Evolutionary conservation across 2,797 vertebrate genomes (phyloP).

Genomic region (Masticophis lateralis): DNA sequence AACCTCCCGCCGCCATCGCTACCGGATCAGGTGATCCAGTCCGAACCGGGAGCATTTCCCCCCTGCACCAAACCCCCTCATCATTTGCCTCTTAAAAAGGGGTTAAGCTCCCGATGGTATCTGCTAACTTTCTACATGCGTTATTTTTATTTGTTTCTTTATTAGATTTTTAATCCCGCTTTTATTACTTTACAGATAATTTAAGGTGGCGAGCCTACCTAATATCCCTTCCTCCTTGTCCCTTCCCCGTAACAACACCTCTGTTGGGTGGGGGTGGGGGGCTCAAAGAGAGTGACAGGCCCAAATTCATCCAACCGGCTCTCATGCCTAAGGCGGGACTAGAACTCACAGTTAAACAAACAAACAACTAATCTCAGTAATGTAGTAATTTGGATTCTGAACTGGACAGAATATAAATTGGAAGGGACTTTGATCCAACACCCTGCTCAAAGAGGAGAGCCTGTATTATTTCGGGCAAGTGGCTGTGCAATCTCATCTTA

Average conservation of each 20-base stretch:
- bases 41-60: too few species aligned
- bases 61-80: not conserved
- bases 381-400: not conserved
- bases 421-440: too few species aligned
- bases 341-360: not conserved
- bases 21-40: too few species aligned
- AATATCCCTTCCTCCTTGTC: not conserved
- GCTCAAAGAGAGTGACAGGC: too few species aligned
- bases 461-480: too few species aligned
- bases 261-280: not conserved
- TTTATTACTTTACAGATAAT: too few species aligned
- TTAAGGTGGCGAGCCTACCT: rapidly evolving
- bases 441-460: rapidly evolving
- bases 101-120: not conserved
- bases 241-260: too few species aligned
- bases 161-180: too few species aligned
- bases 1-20: too few species aligned
- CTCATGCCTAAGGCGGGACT: not conserved
- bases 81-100: not conserved
- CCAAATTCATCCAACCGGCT: too few species aligned
- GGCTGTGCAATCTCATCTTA: too few species aligned
- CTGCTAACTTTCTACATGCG: not conserved
- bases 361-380: not conserved
- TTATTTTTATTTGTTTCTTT: not conserved
- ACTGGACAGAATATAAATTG: too few species aligned